phyloP scores from a whole-genome alignment of 1,140 invertebrate species.

The Lasioglossum albipes region DNA sequence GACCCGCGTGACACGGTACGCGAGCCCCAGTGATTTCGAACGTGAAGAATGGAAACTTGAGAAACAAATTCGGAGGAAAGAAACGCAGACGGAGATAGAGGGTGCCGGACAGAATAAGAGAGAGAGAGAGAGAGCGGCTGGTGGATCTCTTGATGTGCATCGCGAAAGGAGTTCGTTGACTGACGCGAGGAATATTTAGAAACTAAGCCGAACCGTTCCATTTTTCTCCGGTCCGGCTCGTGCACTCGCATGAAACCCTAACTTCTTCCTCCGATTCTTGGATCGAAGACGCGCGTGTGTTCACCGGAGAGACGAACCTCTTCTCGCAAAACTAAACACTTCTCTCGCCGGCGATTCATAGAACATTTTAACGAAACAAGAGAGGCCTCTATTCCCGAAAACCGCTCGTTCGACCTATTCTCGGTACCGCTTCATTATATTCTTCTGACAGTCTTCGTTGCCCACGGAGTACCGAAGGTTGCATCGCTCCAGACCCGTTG shows the following conservation, averaged over 20 bases:
- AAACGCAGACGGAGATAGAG: not conserved
- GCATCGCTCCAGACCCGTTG: too few species aligned
- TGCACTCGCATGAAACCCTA: not conserved
- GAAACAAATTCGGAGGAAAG: too few species aligned
- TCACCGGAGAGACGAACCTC: not conserved
- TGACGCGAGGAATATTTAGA: constrained; percentile 24
- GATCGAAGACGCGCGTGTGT: not conserved
- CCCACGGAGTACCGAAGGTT: not conserved
- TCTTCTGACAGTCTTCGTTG: not conserved
- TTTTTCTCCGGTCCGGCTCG: not conserved
- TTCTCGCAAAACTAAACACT: not conserved
- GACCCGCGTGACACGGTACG: too few species aligned
- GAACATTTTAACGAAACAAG: not conserved
- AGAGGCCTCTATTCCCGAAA: not conserved
- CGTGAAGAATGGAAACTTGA: too few species aligned
- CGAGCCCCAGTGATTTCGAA: too few species aligned
- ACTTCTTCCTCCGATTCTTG: not conserved
- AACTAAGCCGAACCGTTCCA: not conserved
- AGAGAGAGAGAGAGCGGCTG: not conserved
- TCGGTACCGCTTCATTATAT: not conserved
- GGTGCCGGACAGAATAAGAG: too few species aligned
- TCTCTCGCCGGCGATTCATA: not conserved
- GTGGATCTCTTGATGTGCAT: constrained; percentile 6
- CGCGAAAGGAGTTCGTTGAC: constrained; percentile 28
- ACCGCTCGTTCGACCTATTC: not conserved